phyloP scores from a whole-genome alignment of 2,113 vertebrate genomes.

The Oryzias woworae region DNA sequence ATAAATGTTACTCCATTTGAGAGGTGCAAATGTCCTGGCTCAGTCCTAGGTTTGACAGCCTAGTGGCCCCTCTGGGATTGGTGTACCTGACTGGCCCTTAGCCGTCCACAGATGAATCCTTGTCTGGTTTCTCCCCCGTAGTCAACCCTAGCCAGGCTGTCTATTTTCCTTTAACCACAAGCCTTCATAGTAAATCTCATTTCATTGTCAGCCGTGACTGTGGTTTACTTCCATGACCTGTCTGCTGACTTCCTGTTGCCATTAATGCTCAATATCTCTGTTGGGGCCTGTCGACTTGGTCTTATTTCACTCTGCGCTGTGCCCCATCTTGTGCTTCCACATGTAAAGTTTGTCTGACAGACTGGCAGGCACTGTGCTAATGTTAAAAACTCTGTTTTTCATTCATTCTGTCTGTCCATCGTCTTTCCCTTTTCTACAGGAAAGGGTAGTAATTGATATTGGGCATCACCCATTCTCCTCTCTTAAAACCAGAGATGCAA shows the following conservation, averaged over 20 bases:
- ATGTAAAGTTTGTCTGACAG: conserved; percentile 72
- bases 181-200: conserved; percentile 75
- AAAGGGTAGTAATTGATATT: conserved; percentile 78
- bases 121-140: conserved; percentile 41
- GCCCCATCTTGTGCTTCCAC: conserved; percentile 59
- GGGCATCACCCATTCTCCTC: conserved; percentile 76
- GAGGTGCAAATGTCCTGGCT: conserved; percentile 60
- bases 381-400: conserved; percentile 70
- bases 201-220: conserved; percentile 70
- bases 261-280: conserved; percentile 77
- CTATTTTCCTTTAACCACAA: conserved; percentile 71
- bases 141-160: conserved; percentile 50
- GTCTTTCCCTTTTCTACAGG: conserved; percentile 57
- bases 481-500: conserved; percentile 76
- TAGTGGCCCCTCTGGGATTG: conserved; percentile 53
- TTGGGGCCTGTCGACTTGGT: conserved; percentile 66
- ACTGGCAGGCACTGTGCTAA: conserved; percentile 55
- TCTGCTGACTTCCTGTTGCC: conserved; percentile 74
- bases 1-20: conserved; percentile 69
- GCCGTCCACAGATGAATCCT: conserved; percentile 46
- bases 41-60: conserved; percentile 55
- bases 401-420: conserved; percentile 69
- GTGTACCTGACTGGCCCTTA: conserved; percentile 56
- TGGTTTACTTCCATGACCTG: conserved; percentile 70
- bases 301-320: conserved; percentile 70